Percentiles rank a stretch among this genome's conserved stretches.
These are phyloP conservation scores for Itoplectis maculator DNA, from an alignment of 2,888 invertebrate genomes.

Conservation along the genomic window DNA sequence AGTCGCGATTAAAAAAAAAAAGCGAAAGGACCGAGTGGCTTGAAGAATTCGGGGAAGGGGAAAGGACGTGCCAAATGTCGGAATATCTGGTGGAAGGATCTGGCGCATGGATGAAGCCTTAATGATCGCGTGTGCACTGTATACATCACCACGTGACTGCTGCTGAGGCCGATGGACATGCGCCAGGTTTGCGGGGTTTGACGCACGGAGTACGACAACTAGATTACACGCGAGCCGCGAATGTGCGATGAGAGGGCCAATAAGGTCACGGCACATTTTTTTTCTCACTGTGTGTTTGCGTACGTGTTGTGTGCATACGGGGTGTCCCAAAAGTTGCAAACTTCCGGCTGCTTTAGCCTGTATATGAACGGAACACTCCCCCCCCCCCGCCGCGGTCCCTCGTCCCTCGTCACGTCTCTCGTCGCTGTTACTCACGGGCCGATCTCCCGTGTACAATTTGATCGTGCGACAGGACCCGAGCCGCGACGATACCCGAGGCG, in stretches of 20 bases:
- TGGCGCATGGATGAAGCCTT: too few species aligned
- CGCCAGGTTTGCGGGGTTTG: constrained; percentile 61
- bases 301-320: neutral
- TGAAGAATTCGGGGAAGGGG: too few species aligned
- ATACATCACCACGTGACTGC: constrained; percentile 65
- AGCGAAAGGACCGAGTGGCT: too few species aligned
- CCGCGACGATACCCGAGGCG: too few species aligned
- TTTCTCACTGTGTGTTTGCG: constrained; percentile 37
- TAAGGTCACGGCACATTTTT: constrained; percentile 23
- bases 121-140: constrained; percentile 45
- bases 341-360: too few species aligned
- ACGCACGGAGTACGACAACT: constrained; percentile 26
- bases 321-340: too few species aligned
- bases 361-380: too few species aligned
- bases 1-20: too few species aligned
- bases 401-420: neutral
- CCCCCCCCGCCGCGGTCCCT: constrained; percentile 1
- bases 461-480: constrained; percentile 16
- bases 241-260: constrained; percentile 54
- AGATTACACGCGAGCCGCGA: constrained; percentile 45
- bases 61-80: too few species aligned
- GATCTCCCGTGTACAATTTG: constrained; percentile 44
- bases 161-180: constrained; percentile 53
- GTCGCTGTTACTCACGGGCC: constrained; percentile 55
- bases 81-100: too few species aligned